Evolutionary conservation across 53 echinoderm and acorn worm species (phyloP).

Genomic region (Zoroaster sp.): DNA sequence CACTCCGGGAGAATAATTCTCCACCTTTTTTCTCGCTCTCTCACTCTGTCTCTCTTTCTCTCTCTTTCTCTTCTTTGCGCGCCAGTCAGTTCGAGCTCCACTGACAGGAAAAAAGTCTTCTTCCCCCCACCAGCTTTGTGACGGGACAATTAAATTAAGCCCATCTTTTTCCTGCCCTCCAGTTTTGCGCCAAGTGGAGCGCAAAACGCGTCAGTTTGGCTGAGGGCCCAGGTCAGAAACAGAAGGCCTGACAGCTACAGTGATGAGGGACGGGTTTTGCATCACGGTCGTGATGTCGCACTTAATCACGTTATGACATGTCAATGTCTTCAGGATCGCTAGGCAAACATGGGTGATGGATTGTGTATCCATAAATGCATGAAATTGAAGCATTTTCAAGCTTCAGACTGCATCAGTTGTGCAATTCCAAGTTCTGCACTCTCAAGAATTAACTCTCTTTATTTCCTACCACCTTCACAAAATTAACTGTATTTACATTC

Average conservation of each 20-base stretch:
- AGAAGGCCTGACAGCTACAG: conserved; percentile 41
- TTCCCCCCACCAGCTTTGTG: conserved; percentile 52
- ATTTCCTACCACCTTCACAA: background rate
- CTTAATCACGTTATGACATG: conserved; percentile 71
- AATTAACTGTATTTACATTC: background rate
- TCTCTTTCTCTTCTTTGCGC: background rate
- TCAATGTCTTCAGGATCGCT: conserved; percentile 55
- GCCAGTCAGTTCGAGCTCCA: conserved; percentile 24
- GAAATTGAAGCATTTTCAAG: conserved; percentile 65
- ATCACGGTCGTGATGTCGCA: conserved; percentile 55
- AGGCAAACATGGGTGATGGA: conserved; percentile 52
- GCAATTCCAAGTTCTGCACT: conserved; percentile 16
- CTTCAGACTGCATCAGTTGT: conserved; percentile 29
- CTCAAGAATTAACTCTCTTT: background rate
- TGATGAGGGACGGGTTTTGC: conserved; percentile 26
- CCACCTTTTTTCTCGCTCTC: background rate
- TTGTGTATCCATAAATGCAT: conserved; percentile 68
- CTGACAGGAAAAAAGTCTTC: background rate
- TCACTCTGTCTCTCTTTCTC: background rate
- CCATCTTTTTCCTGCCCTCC: conserved; percentile 40
- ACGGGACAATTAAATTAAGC: conserved; percentile 52
- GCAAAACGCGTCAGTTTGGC: conserved; percentile 43
- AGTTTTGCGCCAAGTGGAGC: conserved; percentile 54
- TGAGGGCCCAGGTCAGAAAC: conserved; percentile 27
- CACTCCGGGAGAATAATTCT: conserved; percentile 22